Evolutionary conservation across 1,140 invertebrate genomes (phyloP).

Genomic region (Aphelenchoides fujianensis): DNA sequence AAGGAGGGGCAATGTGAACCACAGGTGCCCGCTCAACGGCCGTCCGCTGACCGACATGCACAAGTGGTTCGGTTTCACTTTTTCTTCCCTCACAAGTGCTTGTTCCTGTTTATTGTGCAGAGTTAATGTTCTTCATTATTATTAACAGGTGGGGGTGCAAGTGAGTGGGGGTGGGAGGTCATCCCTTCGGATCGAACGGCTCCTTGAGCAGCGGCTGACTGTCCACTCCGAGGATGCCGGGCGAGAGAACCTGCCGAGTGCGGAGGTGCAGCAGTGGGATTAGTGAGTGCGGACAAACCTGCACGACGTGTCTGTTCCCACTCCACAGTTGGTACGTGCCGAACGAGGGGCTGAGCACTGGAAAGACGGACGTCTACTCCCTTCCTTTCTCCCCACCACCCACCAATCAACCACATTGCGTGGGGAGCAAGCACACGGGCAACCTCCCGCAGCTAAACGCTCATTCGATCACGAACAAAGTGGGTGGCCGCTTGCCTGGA

Average conservation of each 20-base stretch:
- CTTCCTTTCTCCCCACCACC: no score
- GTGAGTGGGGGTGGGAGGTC: no score
- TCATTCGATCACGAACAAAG: neutral
- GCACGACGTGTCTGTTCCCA: slow-evolving; percentile 11
- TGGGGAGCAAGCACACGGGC: neutral
- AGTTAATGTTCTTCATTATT: no score
- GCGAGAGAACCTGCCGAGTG: neutral
- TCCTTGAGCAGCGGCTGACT: slow-evolving; percentile 10
- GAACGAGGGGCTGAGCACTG: slow-evolving; percentile 14
- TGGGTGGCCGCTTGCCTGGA: neutral
- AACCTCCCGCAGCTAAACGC: slow-evolving; percentile 12
- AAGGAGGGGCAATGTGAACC: no score
- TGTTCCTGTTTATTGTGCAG: no score
- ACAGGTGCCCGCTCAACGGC: no score
- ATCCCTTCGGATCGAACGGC: no score
- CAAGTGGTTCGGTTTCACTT: no score
- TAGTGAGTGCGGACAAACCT: neutral
- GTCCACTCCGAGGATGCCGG: slow-evolving; percentile 13
- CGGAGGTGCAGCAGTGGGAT: neutral
- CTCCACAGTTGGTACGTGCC: neutral
- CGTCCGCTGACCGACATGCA: no score
- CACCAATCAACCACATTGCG: neutral
- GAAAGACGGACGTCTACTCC: no score
- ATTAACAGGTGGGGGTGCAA: no score
- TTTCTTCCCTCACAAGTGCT: no score